Conservation (phyloP, 2,113 vertebrate genomes). For the Varanus salvator region DNA sequence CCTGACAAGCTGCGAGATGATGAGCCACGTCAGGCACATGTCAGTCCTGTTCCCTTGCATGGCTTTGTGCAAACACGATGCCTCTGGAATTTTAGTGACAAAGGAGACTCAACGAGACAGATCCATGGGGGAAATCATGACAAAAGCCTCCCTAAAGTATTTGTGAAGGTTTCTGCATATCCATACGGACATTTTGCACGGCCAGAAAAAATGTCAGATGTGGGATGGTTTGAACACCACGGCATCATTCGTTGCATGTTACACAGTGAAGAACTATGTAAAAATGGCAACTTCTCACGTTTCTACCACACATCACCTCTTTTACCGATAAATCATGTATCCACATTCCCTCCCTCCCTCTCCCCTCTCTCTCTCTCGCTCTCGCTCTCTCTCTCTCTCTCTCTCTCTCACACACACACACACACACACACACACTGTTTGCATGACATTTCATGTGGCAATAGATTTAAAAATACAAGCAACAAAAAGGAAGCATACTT, state of each 20-base stretch:
- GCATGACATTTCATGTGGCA: background rate
- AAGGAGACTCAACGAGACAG: slow-evolving; percentile 56
- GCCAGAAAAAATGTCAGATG: slow-evolving; percentile 32
- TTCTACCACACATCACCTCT: slow-evolving; percentile 16
- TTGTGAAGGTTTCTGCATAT: slow-evolving; percentile 37
- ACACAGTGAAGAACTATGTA: slow-evolving; percentile 15
- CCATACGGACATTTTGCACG: background rate
- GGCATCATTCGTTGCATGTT: background rate
- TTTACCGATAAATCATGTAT: background rate
- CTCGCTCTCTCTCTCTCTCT: no score
- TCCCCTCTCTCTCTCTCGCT: background rate
- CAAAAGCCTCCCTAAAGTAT: slow-evolving; percentile 44
- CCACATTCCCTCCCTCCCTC: slow-evolving; percentile 4
- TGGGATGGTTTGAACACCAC: background rate
- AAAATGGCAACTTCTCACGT: background rate
- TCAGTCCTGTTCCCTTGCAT: slow-evolving; percentile 56
- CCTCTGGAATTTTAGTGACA: slow-evolving; percentile 53
- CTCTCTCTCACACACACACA: no score
- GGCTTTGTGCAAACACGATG: slow-evolving; percentile 48
- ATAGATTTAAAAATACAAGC: background rate
- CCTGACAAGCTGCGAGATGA: slow-evolving; percentile 58
- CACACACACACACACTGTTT: background rate
- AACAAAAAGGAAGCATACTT: background rate
- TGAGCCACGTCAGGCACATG: slow-evolving; percentile 50
- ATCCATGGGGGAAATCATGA: slow-evolving; percentile 41